These are phyloP conservation scores for Cotesia congregata DNA, from an alignment of 2,888 invertebrate species.

Conservation along the genomic window DNA sequence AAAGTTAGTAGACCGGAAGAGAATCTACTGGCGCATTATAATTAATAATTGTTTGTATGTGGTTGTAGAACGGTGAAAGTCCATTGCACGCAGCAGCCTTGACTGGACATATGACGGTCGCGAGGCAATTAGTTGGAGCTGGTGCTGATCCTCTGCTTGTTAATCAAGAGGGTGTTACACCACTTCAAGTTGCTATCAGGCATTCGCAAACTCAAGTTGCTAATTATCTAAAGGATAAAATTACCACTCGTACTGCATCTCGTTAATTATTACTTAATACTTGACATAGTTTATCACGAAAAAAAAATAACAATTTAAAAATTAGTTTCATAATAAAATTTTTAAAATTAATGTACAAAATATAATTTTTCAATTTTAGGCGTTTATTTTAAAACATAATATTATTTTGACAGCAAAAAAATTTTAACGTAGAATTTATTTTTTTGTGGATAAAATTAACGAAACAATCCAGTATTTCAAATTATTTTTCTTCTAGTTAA, in stretches of 20 bases:
- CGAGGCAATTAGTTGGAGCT: constrained; percentile 81
- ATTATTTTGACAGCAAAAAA: neutral
- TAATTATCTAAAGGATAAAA: constrained; percentile 72
- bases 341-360: no score
- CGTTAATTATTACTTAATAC: constrained; percentile 47
- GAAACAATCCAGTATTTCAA: no score
- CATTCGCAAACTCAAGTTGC: constrained; percentile 73
- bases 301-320: no score
- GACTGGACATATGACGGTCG: constrained; percentile 87
- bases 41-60: constrained; percentile 36
- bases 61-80: constrained; percentile 88
- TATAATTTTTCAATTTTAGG: neutral
- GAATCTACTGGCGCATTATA: constrained; percentile 18
- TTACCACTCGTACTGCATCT: constrained; percentile 59
- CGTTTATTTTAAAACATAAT: neutral
- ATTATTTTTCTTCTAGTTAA: neutral
- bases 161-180: constrained; percentile 81
- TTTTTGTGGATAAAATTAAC: no score
- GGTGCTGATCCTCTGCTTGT: constrained; percentile 78
- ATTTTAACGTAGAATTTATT: no score
- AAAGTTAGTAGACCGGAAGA: constrained; percentile 20
- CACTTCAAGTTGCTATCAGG: constrained; percentile 77
- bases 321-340: no score
- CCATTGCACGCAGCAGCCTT: constrained; percentile 92
- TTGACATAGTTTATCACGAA: no score